Base-by-base conservation (phyloP, 2,888 invertebrate species). In the Tenthredo mesomela region DNA sequence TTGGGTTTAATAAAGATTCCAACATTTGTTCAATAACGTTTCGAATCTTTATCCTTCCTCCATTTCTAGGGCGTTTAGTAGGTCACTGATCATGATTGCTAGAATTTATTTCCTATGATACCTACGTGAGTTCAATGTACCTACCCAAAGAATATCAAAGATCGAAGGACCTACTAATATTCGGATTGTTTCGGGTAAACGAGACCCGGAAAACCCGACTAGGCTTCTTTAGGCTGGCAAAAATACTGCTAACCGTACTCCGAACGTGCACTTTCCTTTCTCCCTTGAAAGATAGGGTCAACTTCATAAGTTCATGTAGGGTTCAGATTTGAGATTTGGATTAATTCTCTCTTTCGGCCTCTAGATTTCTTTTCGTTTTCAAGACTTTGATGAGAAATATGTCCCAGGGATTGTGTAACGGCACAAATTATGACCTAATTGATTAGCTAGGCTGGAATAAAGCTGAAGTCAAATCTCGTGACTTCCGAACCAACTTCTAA, bases 291-390 rank as follows among this genome's bases (percentile, higher is more conserved):
- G 54, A 7, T 54, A 54, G 18, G 54, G 54, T 54, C 54, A 54
- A n/a, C 7, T 54, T 54, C 54, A 54, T 54, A 54, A 54, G 54
- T 54, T 54, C n/a, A 1, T 54, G 10, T n/a, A 18, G n/a, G 54
- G n/a, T 54, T n/a, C 54, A n/a, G 54, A 54, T 54, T n/a, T n/a
- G n/a, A 54, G 54, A n/a, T 54, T 54, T 54, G n/a, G 50, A 50
- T 50, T n/a, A 0, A 50, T 50, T 50, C 18, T 18, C 50, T 50
- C 18, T n/a, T n/a, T n/a, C n/a, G 4, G 50, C 50, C 18, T n/a
- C 50, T 50, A 1, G 18, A n/a, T n/a, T n/a, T 18, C 1, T 54
- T n/a, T 6, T 50, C 4, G 18, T 50, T 54, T n/a, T 54, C 4
- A n/a, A 54, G 3, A 3, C 47, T 15, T n/a, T 5, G 2, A 7